Evolutionary conservation across 1,140 invertebrate species (phyloP), one percentile per base, ranked within the genome.

Genomic region (Macrobrachium nipponense): DNA sequence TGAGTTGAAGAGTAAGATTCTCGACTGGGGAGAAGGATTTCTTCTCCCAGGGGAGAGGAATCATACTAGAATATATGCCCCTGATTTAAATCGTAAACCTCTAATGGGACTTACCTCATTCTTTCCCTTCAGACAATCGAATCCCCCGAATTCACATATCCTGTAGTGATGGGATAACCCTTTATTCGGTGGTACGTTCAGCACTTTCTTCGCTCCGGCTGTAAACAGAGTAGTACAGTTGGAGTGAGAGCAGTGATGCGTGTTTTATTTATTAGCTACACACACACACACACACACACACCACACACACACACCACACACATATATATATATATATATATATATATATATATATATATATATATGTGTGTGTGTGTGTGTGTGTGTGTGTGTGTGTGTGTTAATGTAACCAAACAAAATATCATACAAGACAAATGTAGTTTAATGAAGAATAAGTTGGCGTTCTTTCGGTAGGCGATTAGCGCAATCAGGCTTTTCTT

Each of bases 121-220:
- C 0, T 72, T 59, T 15, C 61, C 44, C 90, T 96, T 96, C 1
- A 96, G 93, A 90, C 96, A 97, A 89, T 96, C 95, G 89, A 96
- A 94, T 27, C 96, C 96, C 0, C 96, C 96, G 89, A 96, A 96
- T 90, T 97, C 96, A 91, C 96, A 92, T 94, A 95, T 94, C 59
- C 97, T 91, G 90, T 98, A 98, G 90, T 99, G 97, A 90, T 99
- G 97, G 44, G 98, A 92, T 75, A 98, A 95, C 0, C 95, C 97
- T 0, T 95, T 93, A 70, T 95, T 94, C 0, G 95, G 92, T 0
- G 95, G 94, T 1, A 98, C 95, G 87, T 96, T 81, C 60, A 78
- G 79, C 3, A 51, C 17, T 15, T n/a, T 36, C 58, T 68, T 78
- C 0, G 15, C 62, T 27, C 60, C 80, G 73, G 15, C 60, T 36